phyloP scores from a whole-genome alignment of 2,797 vertebrate genomes.

The Trachops cirrhosus region DNA sequence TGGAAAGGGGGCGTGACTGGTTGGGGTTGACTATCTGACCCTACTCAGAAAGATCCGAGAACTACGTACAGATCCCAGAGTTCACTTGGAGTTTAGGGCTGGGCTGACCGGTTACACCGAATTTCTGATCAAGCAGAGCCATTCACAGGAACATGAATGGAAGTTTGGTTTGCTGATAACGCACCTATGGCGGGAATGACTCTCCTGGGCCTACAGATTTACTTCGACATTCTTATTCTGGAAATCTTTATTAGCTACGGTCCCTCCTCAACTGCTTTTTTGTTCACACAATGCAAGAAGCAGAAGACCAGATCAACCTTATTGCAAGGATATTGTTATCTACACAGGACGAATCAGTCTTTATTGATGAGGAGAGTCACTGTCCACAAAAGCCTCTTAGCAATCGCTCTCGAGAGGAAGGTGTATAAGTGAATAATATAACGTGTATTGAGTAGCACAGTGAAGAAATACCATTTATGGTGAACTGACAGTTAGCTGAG shows the following conservation, averaged over 20 bases:
- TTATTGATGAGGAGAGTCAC: constrained; percentile 59
- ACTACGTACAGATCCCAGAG: neutral
- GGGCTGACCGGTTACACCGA: neutral
- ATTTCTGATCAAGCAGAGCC: neutral
- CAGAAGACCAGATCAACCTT: neutral
- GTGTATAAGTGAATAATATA: constrained; percentile 19
- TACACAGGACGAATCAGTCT: constrained; percentile 9
- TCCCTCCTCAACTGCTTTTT: neutral
- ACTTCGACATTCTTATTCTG: neutral
- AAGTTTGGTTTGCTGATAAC: neutral
- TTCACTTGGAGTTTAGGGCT: neutral
- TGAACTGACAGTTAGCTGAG: constrained; percentile 41
- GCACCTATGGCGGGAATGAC: neutral
- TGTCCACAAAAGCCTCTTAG: constrained; percentile 34
- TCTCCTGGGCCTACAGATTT: neutral
- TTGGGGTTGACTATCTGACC: neutral
- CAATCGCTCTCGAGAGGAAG: constrained; percentile 13
- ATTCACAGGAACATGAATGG: neutral
- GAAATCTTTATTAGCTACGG: neutral
- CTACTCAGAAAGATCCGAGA: neutral
- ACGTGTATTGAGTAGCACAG: neutral
- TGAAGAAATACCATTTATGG: constrained; percentile 46
- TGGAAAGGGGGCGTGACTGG: neutral
- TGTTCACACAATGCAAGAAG: neutral
- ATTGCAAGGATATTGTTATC: constrained; percentile 26